Base-by-base conservation (phyloP, 2,113 vertebrate genomes). In the Oryzias celebensis region DNA sequence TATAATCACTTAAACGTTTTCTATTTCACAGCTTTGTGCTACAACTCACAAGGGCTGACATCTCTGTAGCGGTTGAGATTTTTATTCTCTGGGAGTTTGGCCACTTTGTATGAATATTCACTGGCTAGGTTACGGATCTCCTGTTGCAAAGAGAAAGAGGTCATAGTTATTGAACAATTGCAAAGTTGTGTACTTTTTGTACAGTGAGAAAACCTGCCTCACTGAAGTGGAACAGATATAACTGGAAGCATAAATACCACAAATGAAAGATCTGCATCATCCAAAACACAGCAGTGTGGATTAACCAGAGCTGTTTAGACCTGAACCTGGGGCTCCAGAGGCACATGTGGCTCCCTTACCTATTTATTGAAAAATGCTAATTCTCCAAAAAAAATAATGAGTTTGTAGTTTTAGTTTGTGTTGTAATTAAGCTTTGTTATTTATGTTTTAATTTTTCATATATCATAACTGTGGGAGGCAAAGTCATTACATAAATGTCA, bases 51-150 rank as follows among this genome's bases (percentile, higher is more conserved):
- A 0, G 97, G 97, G 83, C 95, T 99, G 78, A 99, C 97, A 71
- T 99, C 97, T 93, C 97, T 94, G 90, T 99, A 99, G 92, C 97
- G 92, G 90, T 99, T 99, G 72, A 95, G 92, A 90, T 94, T 96
- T 84, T 94, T 94, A 85, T 99, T 99, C 82, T 91, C 94, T 72
- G 94, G 94, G 78, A 93, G 94, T 84, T 96, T 98, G 64, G 97
- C 97, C 88, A 97, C 93, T 92, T 80, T 95, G 63, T 95, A 95
- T 70, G 96, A 87, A 85, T 93, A 95, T 76, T 97, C 95, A 78
- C 91, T 92, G 75, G 96, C 96, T 81, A 94, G 92, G 87, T 93
- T 94, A 61, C 95, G 95, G 84, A 98, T 97, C 90, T 98, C 97
- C 97, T 99, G 86, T 62, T 53, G 77, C 79, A 89, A 14, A 62